Conservation (phyloP, 1,140 invertebrate genomes). For the Mactra quadrangularis region DNA sequence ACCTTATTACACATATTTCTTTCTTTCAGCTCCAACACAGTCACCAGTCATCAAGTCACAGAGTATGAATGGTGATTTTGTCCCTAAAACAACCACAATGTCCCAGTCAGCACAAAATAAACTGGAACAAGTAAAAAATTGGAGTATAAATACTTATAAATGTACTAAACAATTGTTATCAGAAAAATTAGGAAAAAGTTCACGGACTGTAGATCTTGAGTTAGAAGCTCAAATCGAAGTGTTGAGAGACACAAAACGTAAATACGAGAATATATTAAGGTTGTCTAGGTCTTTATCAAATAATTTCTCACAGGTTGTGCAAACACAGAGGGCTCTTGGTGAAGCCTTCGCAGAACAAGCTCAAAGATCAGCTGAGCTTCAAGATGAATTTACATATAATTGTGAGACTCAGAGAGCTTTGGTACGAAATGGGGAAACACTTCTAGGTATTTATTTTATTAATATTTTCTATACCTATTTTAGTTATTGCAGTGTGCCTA, state of each 20-base stretch:
- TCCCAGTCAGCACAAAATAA: conserved; percentile 77
- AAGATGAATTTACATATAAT: conserved; percentile 97
- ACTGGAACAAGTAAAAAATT: conserved; percentile 95
- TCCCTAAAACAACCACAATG: conserved; percentile 72
- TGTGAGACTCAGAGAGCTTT: conserved; percentile 97
- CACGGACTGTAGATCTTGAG: conserved; percentile 94
- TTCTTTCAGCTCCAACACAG: conserved; percentile 83
- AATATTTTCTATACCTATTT: too few species aligned
- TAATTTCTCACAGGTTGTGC: conserved; percentile 95
- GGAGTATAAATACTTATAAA: conserved; percentile 98
- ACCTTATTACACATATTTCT: too few species aligned
- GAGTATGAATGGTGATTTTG: conserved; percentile 74
- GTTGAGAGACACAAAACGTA: conserved; percentile 95
- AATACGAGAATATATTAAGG: conserved; percentile 94
- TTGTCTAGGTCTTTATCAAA: conserved; percentile 92
- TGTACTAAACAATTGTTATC: conserved; percentile 97
- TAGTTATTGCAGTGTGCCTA: too few species aligned
- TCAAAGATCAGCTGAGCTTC: conserved; percentile 96
- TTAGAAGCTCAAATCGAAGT: conserved; percentile 96
- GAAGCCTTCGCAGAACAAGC: conserved; percentile 97
- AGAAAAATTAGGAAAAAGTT: conserved; percentile 96
- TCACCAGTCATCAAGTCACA: conserved; percentile 82
- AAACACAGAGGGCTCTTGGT: conserved; percentile 90
- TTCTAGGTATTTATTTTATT: conserved; percentile 85
- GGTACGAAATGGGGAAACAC: conserved; percentile 96